Evolutionary conservation across 1,140 invertebrate genomes (phyloP).

Genomic region (Lethrus apterus): DNA sequence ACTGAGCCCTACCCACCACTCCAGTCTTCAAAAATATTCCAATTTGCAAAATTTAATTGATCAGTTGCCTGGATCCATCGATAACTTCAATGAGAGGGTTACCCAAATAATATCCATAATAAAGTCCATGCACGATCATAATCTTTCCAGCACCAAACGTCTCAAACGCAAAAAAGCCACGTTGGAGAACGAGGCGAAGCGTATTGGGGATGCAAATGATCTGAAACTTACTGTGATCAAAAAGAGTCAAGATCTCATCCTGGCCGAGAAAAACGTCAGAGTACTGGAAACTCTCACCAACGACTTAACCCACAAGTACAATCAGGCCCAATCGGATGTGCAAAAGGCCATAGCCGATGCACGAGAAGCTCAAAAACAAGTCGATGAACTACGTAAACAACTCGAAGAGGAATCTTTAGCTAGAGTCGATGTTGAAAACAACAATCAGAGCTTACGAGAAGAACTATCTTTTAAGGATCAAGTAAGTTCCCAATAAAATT

Average conservation of each 20-base stretch:
- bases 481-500: conserved; percentile 41
- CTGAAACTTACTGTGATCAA: conserved; percentile 70
- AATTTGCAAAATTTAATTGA: conserved; percentile 92
- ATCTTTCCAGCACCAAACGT: conserved; percentile 78
- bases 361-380: conserved; percentile 63
- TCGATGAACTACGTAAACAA: conserved; percentile 72
- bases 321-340: conserved; percentile 67
- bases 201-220: conserved; percentile 77
- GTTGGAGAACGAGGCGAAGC: conserved; percentile 82
- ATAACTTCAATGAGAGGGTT: conserved; percentile 81
- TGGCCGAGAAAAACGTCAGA: conserved; percentile 61
- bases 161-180: conserved; percentile 81
- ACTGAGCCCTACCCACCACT: conserved; percentile 81
- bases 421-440: conserved; percentile 89
- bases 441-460: conserved; percentile 82
- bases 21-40: conserved; percentile 87
- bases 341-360: conserved; percentile 73
- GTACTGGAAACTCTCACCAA: conserved; percentile 63
- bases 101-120: conserved; percentile 81
- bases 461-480: conserved; percentile 88
- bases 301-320: conserved; percentile 70
- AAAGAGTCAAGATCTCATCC: conserved; percentile 69
- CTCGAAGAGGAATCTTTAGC: conserved; percentile 87
- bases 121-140: conserved; percentile 86
- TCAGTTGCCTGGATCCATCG: conserved; percentile 90